These are phyloP conservation scores for Lethrus apterus DNA, from an alignment of 1,140 invertebrate species.

Conservation along the genomic window DNA sequence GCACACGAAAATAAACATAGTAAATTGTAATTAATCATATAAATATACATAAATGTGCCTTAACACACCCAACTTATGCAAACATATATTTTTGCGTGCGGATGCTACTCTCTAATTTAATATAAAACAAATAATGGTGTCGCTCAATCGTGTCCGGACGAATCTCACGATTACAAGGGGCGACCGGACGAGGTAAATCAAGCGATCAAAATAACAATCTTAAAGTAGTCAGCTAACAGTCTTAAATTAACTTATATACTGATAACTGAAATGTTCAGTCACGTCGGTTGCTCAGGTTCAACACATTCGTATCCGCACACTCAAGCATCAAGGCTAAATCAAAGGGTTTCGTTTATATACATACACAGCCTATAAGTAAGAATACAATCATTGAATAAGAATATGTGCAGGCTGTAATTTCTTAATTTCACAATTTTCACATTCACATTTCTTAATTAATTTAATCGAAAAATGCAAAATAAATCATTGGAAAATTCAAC, in stretches of 20 bases:
- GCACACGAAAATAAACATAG: constrained; percentile 27
- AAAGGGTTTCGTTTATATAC: constrained; percentile 29
- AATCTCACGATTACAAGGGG: background rate
- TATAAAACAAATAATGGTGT: constrained; percentile 10
- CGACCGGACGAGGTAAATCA: background rate
- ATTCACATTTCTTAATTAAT: too few relatives aligned
- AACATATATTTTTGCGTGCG: constrained; percentile 20
- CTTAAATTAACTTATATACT: constrained; percentile 36
- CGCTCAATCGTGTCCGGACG: constrained; percentile 4
- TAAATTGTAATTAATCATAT: constrained; percentile 20
- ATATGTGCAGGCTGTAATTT: too few relatives aligned
- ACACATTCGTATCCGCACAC: background rate
- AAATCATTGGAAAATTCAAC: too few relatives aligned
- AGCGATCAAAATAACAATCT: constrained; percentile 23
- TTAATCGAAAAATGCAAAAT: too few relatives aligned
- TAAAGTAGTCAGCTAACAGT: constrained; percentile 37
- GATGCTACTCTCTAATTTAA: constrained; percentile 6
- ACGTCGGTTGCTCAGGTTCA: constrained; percentile 32
- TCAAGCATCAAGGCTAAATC: constrained; percentile 16
- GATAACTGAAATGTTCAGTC: constrained; percentile 30
- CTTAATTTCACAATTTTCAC: too few relatives aligned
- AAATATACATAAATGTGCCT: constrained; percentile 25
- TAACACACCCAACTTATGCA: constrained; percentile 26
- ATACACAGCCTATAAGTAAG: constrained; percentile 35
- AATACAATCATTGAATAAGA: constrained; percentile 16